Conservation (phyloP, 1,140 invertebrate genomes). For the Nymphalis io region DNA sequence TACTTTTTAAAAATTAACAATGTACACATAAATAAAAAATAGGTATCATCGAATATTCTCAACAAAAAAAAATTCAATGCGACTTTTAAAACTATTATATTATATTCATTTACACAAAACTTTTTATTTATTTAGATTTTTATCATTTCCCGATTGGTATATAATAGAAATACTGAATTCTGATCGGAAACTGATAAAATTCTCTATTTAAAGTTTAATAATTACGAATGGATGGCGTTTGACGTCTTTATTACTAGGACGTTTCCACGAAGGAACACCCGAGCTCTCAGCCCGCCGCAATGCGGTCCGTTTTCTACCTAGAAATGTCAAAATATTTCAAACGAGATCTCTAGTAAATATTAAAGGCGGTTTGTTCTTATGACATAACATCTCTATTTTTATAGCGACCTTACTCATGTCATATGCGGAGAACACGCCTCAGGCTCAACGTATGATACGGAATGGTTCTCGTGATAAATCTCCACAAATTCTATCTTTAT, state of each 20-base stretch:
- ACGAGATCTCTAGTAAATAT: conserved; percentile 55
- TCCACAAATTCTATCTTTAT: conserved; percentile 74
- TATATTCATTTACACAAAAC: no score
- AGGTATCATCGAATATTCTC: no score
- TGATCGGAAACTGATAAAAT: conserved; percentile 17
- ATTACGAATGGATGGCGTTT: conserved; percentile 13
- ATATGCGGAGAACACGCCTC: conserved; percentile 52
- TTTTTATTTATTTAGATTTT: background rate
- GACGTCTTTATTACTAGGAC: conserved; percentile 44
- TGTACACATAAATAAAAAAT: no score
- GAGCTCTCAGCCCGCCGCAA: conserved; percentile 39
- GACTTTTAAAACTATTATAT: no score
- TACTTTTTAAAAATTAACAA: no score
- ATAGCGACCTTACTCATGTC: conserved; percentile 49
- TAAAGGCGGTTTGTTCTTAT: conserved; percentile 56
- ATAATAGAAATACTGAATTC: conserved; percentile 4
- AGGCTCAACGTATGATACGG: conserved; percentile 59
- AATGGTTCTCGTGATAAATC: conserved; percentile 74
- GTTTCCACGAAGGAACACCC: conserved; percentile 64
- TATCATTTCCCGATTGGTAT: background rate
- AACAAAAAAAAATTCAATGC: no score
- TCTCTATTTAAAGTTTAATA: conserved; percentile 6
- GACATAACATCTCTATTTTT: conserved; percentile 69
- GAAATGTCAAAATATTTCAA: conserved; percentile 78
- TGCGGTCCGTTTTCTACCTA: conserved; percentile 56